Percentiles rank a stretch among this genome's conserved stretches.
Conservation (phyloP, 2,888 invertebrate genomes). For the Erebia palarica region DNA sequence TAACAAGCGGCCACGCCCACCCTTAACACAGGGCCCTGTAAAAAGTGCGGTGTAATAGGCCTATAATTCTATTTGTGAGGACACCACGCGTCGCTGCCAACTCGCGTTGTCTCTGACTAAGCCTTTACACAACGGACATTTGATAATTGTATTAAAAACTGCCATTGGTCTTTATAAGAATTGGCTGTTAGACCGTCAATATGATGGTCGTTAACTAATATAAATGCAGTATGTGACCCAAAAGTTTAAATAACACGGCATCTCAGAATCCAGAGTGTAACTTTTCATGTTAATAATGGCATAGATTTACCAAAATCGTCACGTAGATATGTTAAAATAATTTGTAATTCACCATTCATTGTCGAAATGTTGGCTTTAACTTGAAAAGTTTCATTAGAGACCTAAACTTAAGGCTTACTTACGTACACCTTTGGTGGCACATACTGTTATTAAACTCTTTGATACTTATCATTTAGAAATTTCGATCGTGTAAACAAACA, state of each 20-base stretch:
- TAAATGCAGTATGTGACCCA: background rate
- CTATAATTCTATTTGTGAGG: background rate
- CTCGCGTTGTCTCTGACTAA: background rate
- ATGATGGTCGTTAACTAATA: background rate
- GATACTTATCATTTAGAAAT: background rate
- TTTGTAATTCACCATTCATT: too few relatives aligned
- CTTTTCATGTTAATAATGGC: too few relatives aligned
- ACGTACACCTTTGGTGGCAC: background rate
- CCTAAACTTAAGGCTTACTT: background rate
- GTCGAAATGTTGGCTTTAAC: too few relatives aligned
- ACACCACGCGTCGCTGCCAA: background rate
- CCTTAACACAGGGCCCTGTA: too few relatives aligned
- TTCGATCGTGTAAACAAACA: background rate
- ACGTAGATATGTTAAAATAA: too few relatives aligned
- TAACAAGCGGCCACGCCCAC: too few relatives aligned
- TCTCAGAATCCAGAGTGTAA: too few relatives aligned
- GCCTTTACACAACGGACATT: slow-evolving; percentile 17
- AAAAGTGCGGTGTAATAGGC: too few relatives aligned
- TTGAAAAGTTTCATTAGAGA: too few relatives aligned
- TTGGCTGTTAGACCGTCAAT: slow-evolving; percentile 5
- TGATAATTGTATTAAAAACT: slow-evolving; percentile 13
- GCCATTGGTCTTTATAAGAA: slow-evolving; percentile 14
- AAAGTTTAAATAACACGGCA: background rate
- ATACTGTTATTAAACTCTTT: background rate
- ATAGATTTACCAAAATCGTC: too few relatives aligned